Percentiles rank a stretch among this genome's conserved stretches.
phyloP scores from a whole-genome alignment of 2,888 invertebrate species.

The Linnaemya vulpina region DNA sequence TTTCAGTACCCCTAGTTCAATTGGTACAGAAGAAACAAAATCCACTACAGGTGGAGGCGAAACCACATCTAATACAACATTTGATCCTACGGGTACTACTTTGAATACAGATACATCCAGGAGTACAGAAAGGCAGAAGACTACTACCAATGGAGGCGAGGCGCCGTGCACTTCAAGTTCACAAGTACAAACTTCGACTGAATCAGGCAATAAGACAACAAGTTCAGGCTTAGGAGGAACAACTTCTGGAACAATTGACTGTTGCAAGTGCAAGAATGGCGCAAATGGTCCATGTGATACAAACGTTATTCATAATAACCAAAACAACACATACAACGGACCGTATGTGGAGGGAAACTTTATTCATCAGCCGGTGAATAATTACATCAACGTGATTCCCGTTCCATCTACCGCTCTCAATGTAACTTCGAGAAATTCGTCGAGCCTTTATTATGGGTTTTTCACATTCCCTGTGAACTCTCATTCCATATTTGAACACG shows the following conservation, averaged over 20 bases:
- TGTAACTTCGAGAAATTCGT: background rate
- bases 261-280: background rate
- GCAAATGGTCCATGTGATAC: background rate
- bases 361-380: constrained; percentile 35
- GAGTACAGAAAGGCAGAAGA: no score
- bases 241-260: background rate
- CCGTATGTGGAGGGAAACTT: constrained; percentile 47
- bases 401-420: constrained; percentile 8
- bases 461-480: background rate
- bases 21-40: no score
- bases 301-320: constrained; percentile 1
- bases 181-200: background rate
- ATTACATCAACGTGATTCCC: constrained; percentile 38
- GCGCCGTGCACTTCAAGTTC: background rate
- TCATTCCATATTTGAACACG: background rate
- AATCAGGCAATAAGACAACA: background rate
- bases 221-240: background rate
- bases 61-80: no score
- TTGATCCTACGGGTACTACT: no score
- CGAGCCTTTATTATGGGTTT: background rate
- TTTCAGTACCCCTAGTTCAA: no score
- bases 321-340: constrained; percentile 46
- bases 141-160: no score
- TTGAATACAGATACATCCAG: no score
- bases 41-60: no score